Percentiles rank a stretch among this genome's conserved stretches.
phyloP scores from a whole-genome alignment of 1,140 invertebrate species.

The Drosophila mauritiana region DNA sequence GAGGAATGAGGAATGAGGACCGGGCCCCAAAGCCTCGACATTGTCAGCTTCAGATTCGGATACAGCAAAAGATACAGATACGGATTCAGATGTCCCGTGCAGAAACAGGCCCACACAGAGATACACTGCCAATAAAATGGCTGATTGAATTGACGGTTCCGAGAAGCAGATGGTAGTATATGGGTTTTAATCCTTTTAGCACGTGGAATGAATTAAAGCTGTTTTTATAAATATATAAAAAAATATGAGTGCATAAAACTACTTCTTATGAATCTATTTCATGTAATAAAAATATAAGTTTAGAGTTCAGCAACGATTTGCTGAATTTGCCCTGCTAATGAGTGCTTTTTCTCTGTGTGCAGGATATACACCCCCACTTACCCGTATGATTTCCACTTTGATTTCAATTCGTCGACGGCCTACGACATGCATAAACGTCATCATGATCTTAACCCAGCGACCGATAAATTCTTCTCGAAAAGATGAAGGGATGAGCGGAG shows the following conservation, averaged over 20 bases:
- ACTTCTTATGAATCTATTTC: no score
- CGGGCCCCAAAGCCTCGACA: constrained; percentile 15
- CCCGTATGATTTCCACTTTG: constrained; percentile 68
- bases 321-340: no score
- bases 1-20: no score
- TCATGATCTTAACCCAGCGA: constrained; percentile 1
- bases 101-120: constrained; percentile 7
- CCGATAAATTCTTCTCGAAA: background rate
- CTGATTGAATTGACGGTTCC: no score
- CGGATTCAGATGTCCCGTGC: background rate
- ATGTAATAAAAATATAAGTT: no score
- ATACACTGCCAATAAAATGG: background rate
- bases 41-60: constrained; percentile 26
- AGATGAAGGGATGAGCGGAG: background rate
- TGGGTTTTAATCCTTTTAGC: no score
- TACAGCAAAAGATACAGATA: constrained; percentile 2
- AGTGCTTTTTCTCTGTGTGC: background rate
- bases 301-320: no score
- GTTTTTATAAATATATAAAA: no score
- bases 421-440: constrained; percentile 25
- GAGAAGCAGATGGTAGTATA: no score
- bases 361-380: constrained; percentile 13
- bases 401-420: constrained; percentile 69
- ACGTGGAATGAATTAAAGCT: no score
- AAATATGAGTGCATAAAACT: no score